phyloP scores from a whole-genome alignment of 2,113 vertebrate species.

The Alligator sinensis region DNA sequence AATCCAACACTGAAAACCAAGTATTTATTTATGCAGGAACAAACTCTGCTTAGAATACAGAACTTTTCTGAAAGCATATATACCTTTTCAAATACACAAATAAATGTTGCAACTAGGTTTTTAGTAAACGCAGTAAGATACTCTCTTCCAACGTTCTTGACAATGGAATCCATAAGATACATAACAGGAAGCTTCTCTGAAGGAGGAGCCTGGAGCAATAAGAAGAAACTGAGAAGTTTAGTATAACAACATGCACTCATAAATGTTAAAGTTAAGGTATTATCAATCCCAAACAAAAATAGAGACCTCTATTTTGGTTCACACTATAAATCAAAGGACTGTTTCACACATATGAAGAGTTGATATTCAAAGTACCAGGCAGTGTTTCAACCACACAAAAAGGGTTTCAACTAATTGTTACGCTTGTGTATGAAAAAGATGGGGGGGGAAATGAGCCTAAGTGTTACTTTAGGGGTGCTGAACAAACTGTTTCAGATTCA shows the following conservation, averaged over 20 bases:
- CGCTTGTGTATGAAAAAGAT: background rate
- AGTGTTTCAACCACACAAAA: conserved; percentile 54
- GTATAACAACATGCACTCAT: conserved; percentile 84
- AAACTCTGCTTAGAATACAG: conserved; percentile 62
- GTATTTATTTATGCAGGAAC: conserved; percentile 82
- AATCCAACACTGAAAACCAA: conserved; percentile 74
- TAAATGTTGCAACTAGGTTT: conserved; percentile 99
- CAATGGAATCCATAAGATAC: conserved; percentile 99
- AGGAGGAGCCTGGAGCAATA: conserved; percentile 95
- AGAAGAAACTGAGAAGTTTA: conserved; percentile 99
- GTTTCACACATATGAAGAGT: conserved; percentile 46
- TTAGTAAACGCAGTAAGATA: conserved; percentile 99
- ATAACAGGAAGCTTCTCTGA: conserved; percentile 99
- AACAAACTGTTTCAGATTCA: conserved; percentile 40
- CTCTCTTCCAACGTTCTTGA: conserved; percentile 99
- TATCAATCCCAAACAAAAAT: conserved; percentile 77
- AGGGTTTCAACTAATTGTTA: background rate
- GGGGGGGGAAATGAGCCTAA: conserved; percentile 38
- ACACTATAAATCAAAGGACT: conserved; percentile 64
- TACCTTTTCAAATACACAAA: conserved; percentile 99
- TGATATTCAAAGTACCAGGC: conserved; percentile 22
- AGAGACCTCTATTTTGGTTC: conserved; percentile 76
- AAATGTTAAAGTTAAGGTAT: conserved; percentile 70
- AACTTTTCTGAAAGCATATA: conserved; percentile 83
- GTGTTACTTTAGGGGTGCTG: conserved; percentile 30